Evolutionary conservation across 2,888 invertebrate species (phyloP).

Genomic region (Tortrix viridana): DNA sequence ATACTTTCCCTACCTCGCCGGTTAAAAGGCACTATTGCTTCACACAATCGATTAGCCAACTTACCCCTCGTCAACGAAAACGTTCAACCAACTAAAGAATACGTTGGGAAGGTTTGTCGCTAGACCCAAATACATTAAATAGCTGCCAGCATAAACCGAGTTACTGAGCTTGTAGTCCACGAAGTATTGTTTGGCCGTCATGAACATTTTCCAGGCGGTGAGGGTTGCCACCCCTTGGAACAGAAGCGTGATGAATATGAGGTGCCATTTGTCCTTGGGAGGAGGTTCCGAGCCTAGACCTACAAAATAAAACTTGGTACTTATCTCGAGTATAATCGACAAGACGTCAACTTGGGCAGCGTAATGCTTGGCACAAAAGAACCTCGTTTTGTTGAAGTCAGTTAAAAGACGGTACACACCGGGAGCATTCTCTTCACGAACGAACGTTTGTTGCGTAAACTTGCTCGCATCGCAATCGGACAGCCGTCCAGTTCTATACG

Average conservation of each 20-base stretch:
- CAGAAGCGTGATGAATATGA: constrained; percentile 95
- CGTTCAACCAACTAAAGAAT: constrained; percentile 96
- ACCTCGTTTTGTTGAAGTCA: too few relatives aligned
- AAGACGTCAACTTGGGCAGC: too few relatives aligned
- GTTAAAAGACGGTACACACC: too few relatives aligned
- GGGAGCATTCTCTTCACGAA: fast-evolving
- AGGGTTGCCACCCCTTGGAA: constrained; percentile 96
- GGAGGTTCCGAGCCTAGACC: constrained; percentile 86
- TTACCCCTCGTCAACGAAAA: constrained; percentile 94
- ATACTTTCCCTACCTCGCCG: too few relatives aligned
- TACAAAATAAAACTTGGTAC: constrained; percentile 44
- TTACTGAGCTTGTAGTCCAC: constrained; percentile 91
- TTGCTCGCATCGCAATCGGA: too few relatives aligned
- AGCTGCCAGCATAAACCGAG: constrained; percentile 87
- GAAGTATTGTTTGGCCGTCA: constrained; percentile 97
- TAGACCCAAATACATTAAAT: constrained; percentile 94
- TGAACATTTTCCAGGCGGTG: constrained; percentile 99
- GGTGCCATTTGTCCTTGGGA: constrained; percentile 90
- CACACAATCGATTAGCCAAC: constrained; percentile 55
- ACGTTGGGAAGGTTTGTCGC: constrained; percentile 97
- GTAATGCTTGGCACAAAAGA: too few relatives aligned
- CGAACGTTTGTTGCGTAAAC: too few relatives aligned
- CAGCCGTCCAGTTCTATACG: too few relatives aligned
- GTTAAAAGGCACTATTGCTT: too few relatives aligned
- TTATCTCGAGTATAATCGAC: too few relatives aligned